Evolutionary conservation across 1,140 invertebrate species (phyloP).

Genomic region (Plodia interpunctella): DNA sequence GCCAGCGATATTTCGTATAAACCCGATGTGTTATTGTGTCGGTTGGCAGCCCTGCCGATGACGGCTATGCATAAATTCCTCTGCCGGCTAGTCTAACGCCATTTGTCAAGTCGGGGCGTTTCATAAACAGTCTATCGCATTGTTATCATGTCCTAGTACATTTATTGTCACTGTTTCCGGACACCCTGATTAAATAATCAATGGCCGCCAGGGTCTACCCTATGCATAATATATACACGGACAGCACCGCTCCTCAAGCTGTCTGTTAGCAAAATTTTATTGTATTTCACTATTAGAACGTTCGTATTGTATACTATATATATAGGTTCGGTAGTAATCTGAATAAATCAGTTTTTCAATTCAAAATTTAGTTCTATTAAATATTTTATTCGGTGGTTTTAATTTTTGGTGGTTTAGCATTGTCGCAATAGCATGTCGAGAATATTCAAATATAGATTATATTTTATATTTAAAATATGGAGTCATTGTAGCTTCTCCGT

Average conservation of each 20-base stretch:
- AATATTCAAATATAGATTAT: no score
- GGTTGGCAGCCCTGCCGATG: constrained; percentile 35
- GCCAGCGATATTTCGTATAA: constrained; percentile 1
- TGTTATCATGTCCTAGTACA: constrained; percentile 55
- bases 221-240: constrained; percentile 21
- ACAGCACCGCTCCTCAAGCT: background rate
- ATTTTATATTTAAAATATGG: no score
- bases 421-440: no score
- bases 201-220: constrained; percentile 20
- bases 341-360: no score
- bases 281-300: background rate
- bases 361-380: no score
- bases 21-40: constrained; percentile 18
- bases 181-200: constrained; percentile 46
- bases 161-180: constrained; percentile 47
- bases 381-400: no score
- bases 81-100: constrained; percentile 28
- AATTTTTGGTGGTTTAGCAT: no score
- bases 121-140: constrained; percentile 55
- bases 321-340: background rate
- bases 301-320: background rate
- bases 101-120: constrained; percentile 51
- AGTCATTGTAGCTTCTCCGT: no score
- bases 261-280: background rate
- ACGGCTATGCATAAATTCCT: constrained; percentile 48